Evolutionary conservation across 2,888 invertebrate genomes (phyloP).

Genomic region (Choreutis nemorana): DNA sequence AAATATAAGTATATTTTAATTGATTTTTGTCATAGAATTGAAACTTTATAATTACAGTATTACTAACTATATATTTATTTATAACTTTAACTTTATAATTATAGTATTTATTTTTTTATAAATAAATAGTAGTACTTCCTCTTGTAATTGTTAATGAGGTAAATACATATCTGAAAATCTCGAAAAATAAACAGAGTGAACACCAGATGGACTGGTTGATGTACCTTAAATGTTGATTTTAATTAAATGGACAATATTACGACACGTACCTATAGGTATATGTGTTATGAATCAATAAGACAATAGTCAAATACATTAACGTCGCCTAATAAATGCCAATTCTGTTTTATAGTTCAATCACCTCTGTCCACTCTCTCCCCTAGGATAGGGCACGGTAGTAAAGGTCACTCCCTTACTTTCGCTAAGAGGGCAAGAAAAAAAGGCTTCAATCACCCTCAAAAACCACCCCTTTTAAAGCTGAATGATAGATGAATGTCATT

Average conservation of each 20-base stretch:
- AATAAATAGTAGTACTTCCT: too few species aligned
- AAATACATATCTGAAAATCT: too few species aligned
- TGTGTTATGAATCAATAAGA: neutral
- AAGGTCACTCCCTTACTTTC: constrained; percentile 43
- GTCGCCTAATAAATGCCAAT: constrained; percentile 17
- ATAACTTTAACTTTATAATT: too few species aligned
- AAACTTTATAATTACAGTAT: too few species aligned
- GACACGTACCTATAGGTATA: neutral
- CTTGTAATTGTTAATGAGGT: too few species aligned
- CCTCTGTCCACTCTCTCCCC: constrained; percentile 25
- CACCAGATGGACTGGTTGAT: neutral
- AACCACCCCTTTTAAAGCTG: constrained; percentile 52
- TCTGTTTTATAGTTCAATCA: constrained; percentile 47
- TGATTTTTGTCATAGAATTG: too few species aligned
- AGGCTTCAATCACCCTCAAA: constrained; percentile 49
- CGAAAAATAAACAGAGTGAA: too few species aligned
- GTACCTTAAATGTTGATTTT: neutral
- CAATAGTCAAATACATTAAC: constrained; percentile 5
- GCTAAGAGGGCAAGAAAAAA: constrained; percentile 46
- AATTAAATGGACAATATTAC: neutral
- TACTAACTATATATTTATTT: too few species aligned
- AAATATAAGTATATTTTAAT: too few species aligned
- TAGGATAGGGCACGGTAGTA: constrained; percentile 21
- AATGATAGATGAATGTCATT: constrained; percentile 52
- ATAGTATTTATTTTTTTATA: too few species aligned